Conservation (phyloP, 2,888 invertebrate species). For the Anarsia innoxiella region DNA sequence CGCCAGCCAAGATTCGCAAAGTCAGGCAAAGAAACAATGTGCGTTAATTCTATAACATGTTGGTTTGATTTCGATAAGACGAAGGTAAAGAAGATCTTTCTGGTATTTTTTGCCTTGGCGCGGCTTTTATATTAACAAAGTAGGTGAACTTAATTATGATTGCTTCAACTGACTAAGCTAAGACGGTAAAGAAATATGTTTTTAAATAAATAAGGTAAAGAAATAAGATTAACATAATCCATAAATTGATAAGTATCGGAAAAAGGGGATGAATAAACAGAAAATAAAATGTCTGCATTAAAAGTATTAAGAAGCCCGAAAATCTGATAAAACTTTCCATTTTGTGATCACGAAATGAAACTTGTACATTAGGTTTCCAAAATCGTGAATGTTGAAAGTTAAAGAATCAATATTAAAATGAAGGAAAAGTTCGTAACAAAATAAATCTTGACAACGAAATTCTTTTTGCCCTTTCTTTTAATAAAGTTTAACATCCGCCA, state of each 20-base stretch:
- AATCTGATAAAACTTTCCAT: slow-evolving; percentile 53
- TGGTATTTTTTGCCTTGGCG: too few species aligned
- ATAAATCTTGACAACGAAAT: slow-evolving; percentile 39
- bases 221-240: too few species aligned
- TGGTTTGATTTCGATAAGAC: too few species aligned
- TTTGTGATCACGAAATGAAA: slow-evolving; percentile 58
- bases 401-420: slow-evolving; percentile 63
- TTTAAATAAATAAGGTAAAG: too few species aligned
- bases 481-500: slow-evolving; percentile 5
- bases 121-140: too few species aligned
- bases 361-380: slow-evolving; percentile 66
- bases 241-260: too few species aligned
- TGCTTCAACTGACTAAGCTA: too few species aligned
- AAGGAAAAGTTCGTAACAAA: slow-evolving; percentile 49
- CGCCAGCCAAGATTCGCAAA: not conserved
- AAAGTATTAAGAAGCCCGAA: slow-evolving; percentile 50
- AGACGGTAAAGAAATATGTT: too few species aligned
- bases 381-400: slow-evolving; percentile 56
- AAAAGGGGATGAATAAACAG: slow-evolving; percentile 33
- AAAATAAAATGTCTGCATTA: slow-evolving; percentile 52
- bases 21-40: slow-evolving; percentile 2
- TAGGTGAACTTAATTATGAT: too few species aligned
- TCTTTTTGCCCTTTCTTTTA: slow-evolving; percentile 33
- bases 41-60: too few species aligned
- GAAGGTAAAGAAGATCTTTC: too few species aligned